Evolutionary conservation across 2,797 vertebrate genomes (phyloP).

Genomic region (Myripristis murdjan): DNA sequence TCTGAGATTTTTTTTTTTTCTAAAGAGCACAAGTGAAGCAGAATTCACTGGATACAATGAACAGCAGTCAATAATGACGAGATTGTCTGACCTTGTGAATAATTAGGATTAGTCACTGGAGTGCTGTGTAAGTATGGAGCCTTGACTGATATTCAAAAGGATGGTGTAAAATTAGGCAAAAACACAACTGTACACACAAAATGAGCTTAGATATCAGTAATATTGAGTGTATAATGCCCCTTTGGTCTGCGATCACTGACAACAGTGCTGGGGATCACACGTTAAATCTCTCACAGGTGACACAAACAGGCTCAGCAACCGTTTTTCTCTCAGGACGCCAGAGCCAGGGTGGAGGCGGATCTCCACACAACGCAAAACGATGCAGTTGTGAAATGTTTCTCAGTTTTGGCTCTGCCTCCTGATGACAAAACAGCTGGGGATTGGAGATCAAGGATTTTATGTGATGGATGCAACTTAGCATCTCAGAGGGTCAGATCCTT

Average conservation of each 20-base stretch:
- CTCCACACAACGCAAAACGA: background rate
- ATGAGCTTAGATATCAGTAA: background rate
- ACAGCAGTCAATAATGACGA: conserved; percentile 29
- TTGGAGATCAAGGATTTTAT: background rate
- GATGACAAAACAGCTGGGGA: background rate
- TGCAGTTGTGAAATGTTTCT: background rate
- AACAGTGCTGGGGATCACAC: background rate
- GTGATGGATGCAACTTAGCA: background rate
- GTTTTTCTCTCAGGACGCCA: too few species aligned
- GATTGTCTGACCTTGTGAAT: conserved; percentile 53
- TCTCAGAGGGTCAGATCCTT: background rate
- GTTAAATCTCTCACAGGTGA: background rate
- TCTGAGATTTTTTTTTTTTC: background rate
- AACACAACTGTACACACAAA: background rate
- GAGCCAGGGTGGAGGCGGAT: conserved; percentile 17
- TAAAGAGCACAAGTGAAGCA: conserved; percentile 4
- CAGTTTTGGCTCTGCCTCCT: too few species aligned
- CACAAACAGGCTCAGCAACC: background rate
- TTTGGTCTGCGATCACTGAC: background rate
- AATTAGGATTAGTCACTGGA: conserved; percentile 1
- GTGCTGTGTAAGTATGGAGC: background rate
- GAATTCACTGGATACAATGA: background rate
- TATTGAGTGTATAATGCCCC: background rate
- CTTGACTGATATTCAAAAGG: background rate
- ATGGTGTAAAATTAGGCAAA: background rate